These are phyloP conservation scores for Metaphire vulgaris DNA, from an alignment of 1,140 invertebrate genomes.

Conservation along the genomic window DNA sequence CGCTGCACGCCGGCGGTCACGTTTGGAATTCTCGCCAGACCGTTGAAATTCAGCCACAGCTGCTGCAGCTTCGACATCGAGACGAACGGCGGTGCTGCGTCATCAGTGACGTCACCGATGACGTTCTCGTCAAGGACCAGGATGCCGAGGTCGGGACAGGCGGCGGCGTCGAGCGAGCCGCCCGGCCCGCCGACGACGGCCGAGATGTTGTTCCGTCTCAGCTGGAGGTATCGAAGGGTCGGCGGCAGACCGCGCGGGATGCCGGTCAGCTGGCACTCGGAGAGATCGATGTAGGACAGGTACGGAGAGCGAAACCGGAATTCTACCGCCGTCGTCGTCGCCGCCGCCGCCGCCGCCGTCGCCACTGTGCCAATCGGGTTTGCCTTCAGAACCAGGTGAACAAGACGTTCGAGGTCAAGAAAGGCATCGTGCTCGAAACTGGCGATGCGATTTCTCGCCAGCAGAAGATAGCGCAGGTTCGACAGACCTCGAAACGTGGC, in stretches of 20 bases:
- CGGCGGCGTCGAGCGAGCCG: no score
- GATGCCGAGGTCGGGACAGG: slow-evolving; percentile 69
- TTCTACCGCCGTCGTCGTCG: no score
- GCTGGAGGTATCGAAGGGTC: slow-evolving; percentile 68
- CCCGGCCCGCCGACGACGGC: slow-evolving; percentile 74
- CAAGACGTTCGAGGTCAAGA: slow-evolving; percentile 66
- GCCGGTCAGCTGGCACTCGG: slow-evolving; percentile 67
- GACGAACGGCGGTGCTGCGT: slow-evolving; percentile 76
- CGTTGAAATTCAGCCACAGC: slow-evolving; percentile 72
- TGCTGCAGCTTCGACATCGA: slow-evolving; percentile 68
- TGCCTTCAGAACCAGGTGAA: slow-evolving; percentile 62
- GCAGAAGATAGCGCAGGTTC: slow-evolving; percentile 68
- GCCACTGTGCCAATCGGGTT: slow-evolving; percentile 42
- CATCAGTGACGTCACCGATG: slow-evolving; percentile 69
- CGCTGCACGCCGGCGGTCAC: slow-evolving; percentile 60
- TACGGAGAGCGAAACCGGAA: slow-evolving; percentile 29
- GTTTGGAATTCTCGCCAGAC: slow-evolving; percentile 61
- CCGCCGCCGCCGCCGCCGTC: no score
- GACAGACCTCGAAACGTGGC: slow-evolving; percentile 59
- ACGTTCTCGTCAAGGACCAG: slow-evolving; percentile 72
- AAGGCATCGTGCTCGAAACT: slow-evolving; percentile 65
- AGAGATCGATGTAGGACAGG: slow-evolving; percentile 65
- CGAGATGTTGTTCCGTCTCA: slow-evolving; percentile 67
- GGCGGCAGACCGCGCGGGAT: slow-evolving; percentile 76
- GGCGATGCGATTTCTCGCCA: slow-evolving; percentile 68